A percentile compares a stretch with the other conserved stretches of the same genome.
Evolutionary conservation across 2,797 vertebrate species (phyloP).

Genomic region (Cossypha caffra): DNA sequence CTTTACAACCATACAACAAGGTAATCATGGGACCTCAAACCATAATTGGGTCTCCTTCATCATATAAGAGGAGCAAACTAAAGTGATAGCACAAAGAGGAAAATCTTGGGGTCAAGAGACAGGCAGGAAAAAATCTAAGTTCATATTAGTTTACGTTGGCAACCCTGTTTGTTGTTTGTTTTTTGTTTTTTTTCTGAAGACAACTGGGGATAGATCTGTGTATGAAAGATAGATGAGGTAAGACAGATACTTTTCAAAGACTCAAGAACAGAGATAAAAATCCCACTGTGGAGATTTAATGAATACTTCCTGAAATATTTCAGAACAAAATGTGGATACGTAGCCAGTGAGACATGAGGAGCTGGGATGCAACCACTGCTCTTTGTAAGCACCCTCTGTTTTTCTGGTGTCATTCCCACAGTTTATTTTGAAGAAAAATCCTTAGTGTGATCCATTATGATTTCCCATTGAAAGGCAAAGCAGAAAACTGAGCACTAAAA

Average conservation of each 20-base stretch:
- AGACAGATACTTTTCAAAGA: neutral
- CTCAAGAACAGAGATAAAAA: neutral
- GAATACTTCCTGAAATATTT: neutral
- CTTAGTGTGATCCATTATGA: neutral
- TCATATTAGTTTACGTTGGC: neutral
- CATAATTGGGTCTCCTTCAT: neutral
- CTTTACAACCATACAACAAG: neutral
- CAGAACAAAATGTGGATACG: neutral
- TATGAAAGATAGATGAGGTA: neutral
- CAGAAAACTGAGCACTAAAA: neutral
- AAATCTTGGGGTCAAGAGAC: neutral
- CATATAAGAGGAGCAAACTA: neutral
- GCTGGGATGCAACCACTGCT: neutral
- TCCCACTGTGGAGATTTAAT: neutral
- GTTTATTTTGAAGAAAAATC: neutral
- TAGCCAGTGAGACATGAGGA: neutral
- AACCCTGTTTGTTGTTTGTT: neutral
- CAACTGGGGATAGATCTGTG: neutral
- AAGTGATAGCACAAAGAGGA: neutral
- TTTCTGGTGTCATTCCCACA: neutral
- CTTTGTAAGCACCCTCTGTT: neutral
- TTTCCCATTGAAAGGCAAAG: neutral
- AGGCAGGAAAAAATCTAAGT: neutral
- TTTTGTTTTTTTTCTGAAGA: neutral
- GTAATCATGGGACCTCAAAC: neutral